Evolutionary conservation across 2,113 vertebrate species (phyloP), one percentile per base, ranked within the genome.

Genomic region (Equus quagga): DNA sequence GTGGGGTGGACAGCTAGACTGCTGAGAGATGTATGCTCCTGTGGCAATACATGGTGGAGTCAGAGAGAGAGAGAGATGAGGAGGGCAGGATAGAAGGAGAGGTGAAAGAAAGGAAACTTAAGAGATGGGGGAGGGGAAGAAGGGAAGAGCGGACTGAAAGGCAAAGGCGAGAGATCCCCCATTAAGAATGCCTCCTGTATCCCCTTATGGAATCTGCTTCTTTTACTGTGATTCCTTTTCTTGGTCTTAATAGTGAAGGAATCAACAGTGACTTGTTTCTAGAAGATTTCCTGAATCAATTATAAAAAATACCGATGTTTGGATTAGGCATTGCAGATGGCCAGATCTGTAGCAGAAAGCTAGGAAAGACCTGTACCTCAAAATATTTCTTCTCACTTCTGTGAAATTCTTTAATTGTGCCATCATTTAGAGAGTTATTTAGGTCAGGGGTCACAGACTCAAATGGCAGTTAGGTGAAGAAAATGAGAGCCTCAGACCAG

Each of bases 121-220:
- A 51, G 44, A 60, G 58, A 41, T 15, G 36, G 54, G 58, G 58
- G 6, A 8, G 56, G 28, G 83, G 26, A 9, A 4, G 14, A 13
- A 28, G 54, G 10, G 33, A 54, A 56, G 56, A 17, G 64, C 2
- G 2, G 12, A 19, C 28, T 24, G 36, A 58, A 85, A 60, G 14
- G 36, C 41, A n/a, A 79, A 86, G 79, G 46, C 54, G 31, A 44
- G 12, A 51, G 36, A 3, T 5, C 60, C 46, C 11, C 54, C 8
- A 7, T 19, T 4, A 23, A 17, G 9, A 51, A 6, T 10, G 26
- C 4, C 2, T 28, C 24, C 17, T 4, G 0, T 23, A 36, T 33
- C 44, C 60, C 51, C 24, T 1, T 3, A 1, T 31, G 36, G 15
- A 62, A 15, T 60, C 70, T 11, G 17, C 10, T 33, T 80, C 60